phyloP scores from a whole-genome alignment of 2,888 invertebrate species.

The Apamea sordens region DNA sequence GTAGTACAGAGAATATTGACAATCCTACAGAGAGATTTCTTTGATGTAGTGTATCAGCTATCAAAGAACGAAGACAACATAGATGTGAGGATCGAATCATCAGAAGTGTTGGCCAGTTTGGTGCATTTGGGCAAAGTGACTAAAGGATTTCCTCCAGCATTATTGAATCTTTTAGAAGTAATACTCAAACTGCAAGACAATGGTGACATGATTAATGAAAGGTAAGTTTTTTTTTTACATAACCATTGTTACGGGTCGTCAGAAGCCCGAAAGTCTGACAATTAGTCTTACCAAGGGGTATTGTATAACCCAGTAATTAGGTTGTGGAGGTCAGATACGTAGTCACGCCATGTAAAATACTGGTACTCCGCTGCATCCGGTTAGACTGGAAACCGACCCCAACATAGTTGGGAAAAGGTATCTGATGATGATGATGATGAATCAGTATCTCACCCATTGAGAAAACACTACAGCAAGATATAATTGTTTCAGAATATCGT shows the following conservation, averaged over 20 bases:
- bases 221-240: slow-evolving; percentile 72
- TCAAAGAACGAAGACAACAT: slow-evolving; percentile 50
- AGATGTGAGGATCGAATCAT: slow-evolving; percentile 39
- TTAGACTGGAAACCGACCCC: background rate
- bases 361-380: too few relatives aligned
- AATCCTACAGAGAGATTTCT: slow-evolving; percentile 74
- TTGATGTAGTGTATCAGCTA: slow-evolving; percentile 67
- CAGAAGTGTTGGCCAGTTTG: slow-evolving; percentile 68
- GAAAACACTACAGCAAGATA: background rate
- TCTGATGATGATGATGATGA: background rate
- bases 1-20: slow-evolving; percentile 83
- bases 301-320: background rate
- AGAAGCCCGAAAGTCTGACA: background rate
- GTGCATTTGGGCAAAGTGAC: slow-evolving; percentile 69
- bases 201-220: slow-evolving; percentile 63
- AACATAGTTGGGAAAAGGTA: background rate
- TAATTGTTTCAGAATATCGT: slow-evolving; percentile 77
- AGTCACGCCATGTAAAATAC: too few relatives aligned
- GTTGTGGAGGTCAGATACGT: too few relatives aligned
- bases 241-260: background rate
- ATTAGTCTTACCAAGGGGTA: background rate
- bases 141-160: slow-evolving; percentile 78
- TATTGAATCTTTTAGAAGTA: slow-evolving; percentile 78
- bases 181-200: slow-evolving; percentile 71
- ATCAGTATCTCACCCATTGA: too few relatives aligned